Evolutionary conservation across 2,888 invertebrate species (phyloP), one percentile per base, ranked within the genome.

Genomic region (Acanthoscelides obtectus): DNA sequence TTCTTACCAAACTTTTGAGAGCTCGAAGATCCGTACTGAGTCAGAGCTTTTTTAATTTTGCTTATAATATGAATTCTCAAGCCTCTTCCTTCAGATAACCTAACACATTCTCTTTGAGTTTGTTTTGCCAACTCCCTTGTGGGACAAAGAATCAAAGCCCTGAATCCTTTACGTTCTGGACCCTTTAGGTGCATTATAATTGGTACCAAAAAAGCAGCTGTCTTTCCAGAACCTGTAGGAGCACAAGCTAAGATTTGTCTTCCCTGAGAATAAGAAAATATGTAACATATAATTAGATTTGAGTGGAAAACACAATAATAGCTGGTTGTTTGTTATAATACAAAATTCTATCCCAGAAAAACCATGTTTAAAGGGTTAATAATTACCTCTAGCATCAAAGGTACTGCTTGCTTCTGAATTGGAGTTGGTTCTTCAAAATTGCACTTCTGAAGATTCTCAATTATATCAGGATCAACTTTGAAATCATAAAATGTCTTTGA

Each of bases 181-280:
- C 88, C 87, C 20, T 89, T 89, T 65, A 98, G 87, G 0, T 90
- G 87, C 80, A 96, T 92, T 45, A 99, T 89, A 12, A 99, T 88
- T 0, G 99, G 99, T 2, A 98, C 84, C 0, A 98, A 87, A 86
- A 98, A 99, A 0, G 98, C 97, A 0, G 96, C 93, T 0, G 99
- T 99, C 87, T 99, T 99, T 8, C 99, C 99, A 0, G 97, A 98
- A 0, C 99, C 99, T 0, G 99, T 99, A 0, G 98, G 98, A 0
- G 99, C 99, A 84, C 96, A 97, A 0, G 96, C 97, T 80, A 99
- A 88, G 45, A 98, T 86, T 83, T 97, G 94, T 69, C 95, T 89
- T 66, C 90, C 90, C 90, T 93, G 75, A 77, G 77, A n/a, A n/a
- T n/a, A 66, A 69, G 66, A 69, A 8, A 8, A 67, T 22, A 63